A percentile compares a stretch with the other conserved stretches of the same genome.
Evolutionary conservation across 2,888 invertebrate genomes (phyloP).

Genomic region (Drosophila peninsularis): DNA sequence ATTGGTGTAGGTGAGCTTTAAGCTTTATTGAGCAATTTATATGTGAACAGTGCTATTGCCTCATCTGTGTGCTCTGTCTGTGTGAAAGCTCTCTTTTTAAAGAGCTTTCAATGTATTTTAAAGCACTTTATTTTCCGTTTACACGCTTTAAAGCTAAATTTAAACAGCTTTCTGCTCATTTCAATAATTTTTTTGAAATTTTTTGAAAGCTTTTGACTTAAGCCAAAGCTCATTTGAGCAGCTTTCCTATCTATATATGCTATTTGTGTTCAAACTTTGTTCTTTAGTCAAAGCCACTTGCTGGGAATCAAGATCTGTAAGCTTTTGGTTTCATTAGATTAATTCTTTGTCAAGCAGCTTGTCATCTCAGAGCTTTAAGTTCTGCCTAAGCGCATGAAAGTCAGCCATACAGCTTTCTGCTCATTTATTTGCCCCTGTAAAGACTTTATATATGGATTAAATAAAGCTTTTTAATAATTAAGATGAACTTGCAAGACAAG

Average conservation of each 20-base stretch:
- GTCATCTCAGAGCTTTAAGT: too few relatives aligned
- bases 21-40: not conserved
- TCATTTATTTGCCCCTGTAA: too few relatives aligned
- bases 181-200: too few relatives aligned
- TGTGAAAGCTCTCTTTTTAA: not conserved
- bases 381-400: too few relatives aligned
- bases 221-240: not conserved
- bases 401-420: too few relatives aligned
- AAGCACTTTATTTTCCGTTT: not conserved
- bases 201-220: not conserved
- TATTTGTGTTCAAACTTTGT: not conserved
- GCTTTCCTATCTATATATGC: too few relatives aligned
- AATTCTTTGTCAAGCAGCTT: too few relatives aligned
- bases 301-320: not conserved
- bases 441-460: not conserved
- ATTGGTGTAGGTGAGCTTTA: not conserved
- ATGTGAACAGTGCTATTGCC: not conserved
- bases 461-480: not conserved
- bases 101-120: not conserved
- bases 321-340: not conserved
- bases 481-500: not conserved
- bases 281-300: not conserved
- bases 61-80: not conserved
- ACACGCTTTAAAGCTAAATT: not conserved
- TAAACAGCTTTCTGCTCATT: too few relatives aligned